Base-by-base conservation (phyloP, 2,888 invertebrate genomes). In the Cheilosia vulpina region DNA sequence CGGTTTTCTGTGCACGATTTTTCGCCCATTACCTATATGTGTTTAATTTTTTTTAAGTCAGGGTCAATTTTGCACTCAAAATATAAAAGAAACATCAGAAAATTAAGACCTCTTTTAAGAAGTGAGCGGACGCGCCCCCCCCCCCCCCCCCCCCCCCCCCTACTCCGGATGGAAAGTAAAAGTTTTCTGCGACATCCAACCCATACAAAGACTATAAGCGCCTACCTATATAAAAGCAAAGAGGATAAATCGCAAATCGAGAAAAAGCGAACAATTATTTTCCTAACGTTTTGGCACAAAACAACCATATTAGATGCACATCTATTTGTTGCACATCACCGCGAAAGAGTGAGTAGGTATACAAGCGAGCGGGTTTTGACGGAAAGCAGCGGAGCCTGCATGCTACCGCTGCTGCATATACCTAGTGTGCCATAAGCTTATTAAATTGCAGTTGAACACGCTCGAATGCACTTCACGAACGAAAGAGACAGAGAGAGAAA, bases 401-500 rank as follows among this genome's bases (percentile, higher is more conserved):
- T 65, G 31, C 50, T 38, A 17, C 34, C 7, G 19, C 66, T 57
- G 50, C 63, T 47, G 77, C 71, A 76, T 27, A 11, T 38, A 9
- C 31, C 7, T 77, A 47, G 55, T 58, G 58, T 71, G 80, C 80
- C 68, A 84, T 84, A 81, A 81, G 85, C 85, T 85, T 85, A 85
- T 85, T 85, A 81, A 85, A 85, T 85, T 85, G 85, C 85, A 85
- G 76, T 85, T 81, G 85, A 76, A 85, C 81, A 85, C 81, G 85
- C 85, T 85, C 76, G 81, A 85, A 81, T 85, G 85, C 85, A 81
- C 80, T 85, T 85, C 85, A 77, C 76, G 81, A 85, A 85, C 90
- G 90, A 92, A 91, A 92, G 92, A 92, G 91, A 88, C 80, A 78
- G 88, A 92, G 91, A 91, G 92, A 92, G 92, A 92, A 92, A 92